A percentile compares a stretch with the other conserved stretches of the same genome.
phyloP scores from a whole-genome alignment of 2,888 invertebrate species.

The Trichogramma dendrolimi region DNA sequence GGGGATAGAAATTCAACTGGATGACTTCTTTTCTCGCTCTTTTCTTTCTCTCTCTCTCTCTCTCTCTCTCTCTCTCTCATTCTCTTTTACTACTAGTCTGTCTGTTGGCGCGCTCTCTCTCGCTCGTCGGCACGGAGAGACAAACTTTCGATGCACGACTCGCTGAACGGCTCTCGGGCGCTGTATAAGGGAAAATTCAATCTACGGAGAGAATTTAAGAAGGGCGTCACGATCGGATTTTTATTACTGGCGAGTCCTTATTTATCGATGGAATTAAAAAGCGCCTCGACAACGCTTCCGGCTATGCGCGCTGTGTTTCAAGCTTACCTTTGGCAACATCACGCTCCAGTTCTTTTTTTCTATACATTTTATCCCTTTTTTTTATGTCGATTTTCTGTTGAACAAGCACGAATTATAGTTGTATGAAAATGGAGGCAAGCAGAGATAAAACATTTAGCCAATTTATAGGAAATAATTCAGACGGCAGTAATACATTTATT shows the following conservation, averaged over 20 bases:
- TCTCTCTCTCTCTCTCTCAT: neutral
- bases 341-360: constrained; percentile 1
- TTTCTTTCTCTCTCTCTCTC: neutral
- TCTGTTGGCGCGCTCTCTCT: neutral
- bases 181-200: constrained; percentile 31
- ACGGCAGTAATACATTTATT: constrained; percentile 7
- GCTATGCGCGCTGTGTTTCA: constrained; percentile 6
- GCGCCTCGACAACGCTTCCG: constrained; percentile 29
- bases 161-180: constrained; percentile 1
- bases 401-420: constrained; percentile 15
- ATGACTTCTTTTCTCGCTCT: constrained; percentile 18
- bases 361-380: neutral
- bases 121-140: neutral
- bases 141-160: constrained; percentile 25
- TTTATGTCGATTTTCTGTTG: constrained; percentile 3
- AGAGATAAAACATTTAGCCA: constrained; percentile 15
- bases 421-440: constrained; percentile 12
- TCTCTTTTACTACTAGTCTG: neutral
- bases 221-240: constrained; percentile 32
- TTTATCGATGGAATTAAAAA: constrained; percentile 40
- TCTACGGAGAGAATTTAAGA: constrained; percentile 30
- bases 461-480: constrained; percentile 12
- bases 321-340: constrained; percentile 11
- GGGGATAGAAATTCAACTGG: constrained; percentile 17
- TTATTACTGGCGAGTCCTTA: constrained; percentile 33